Percentiles rank a stretch among this genome's conserved stretches.
phyloP scores from a whole-genome alignment of 2,888 invertebrate genomes.

The Eupithecia insigniata region DNA sequence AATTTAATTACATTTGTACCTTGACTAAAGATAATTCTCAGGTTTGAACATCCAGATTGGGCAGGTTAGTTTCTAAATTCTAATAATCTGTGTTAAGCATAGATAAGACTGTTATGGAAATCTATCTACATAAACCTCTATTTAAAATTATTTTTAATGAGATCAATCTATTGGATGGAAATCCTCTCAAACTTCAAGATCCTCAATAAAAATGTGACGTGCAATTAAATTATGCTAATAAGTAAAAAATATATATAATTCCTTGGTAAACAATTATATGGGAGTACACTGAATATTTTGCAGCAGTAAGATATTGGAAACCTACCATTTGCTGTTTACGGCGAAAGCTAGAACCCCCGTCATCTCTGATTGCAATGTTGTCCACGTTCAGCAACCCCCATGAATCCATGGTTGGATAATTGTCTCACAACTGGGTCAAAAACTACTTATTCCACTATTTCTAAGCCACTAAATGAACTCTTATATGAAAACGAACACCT shows the following conservation, averaged over 20 bases:
- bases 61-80: neutral
- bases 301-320: neutral
- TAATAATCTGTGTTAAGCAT: neutral
- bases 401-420: constrained; percentile 84
- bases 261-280: neutral
- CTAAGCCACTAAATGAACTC: constrained; percentile 34
- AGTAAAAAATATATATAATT: neutral
- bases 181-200: neutral
- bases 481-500: constrained; percentile 45
- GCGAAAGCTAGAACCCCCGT: constrained; percentile 82
- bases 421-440: constrained; percentile 47
- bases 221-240: neutral
- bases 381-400: constrained; percentile 89
- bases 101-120: neutral
- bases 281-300: neutral
- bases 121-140: neutral
- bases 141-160: neutral
- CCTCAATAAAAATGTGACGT: neutral
- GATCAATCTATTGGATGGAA: neutral
- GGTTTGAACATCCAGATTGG: neutral
- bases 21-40: neutral
- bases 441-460: constrained; percentile 41
- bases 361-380: constrained; percentile 88
- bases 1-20: constrained; percentile 4
- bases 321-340: constrained; percentile 68